Evolutionary conservation across 1,140 invertebrate genomes (phyloP), one percentile per base, ranked within the genome.

Genomic region (Fragariocoptes setiger): DNA sequence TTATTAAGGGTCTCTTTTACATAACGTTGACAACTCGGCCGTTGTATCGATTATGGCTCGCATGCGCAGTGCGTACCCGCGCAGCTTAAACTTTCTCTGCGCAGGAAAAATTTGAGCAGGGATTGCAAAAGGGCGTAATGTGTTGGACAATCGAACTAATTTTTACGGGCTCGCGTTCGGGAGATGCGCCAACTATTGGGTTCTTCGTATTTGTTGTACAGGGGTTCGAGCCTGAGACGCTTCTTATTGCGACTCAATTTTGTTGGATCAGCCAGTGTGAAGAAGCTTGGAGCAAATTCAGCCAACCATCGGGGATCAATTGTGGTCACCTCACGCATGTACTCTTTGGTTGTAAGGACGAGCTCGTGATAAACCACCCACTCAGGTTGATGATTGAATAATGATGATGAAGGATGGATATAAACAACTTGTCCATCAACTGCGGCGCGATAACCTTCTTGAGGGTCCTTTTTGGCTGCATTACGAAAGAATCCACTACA

Each of bases 301-400:
- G 97, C 86, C 18, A 99, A 61, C 92, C 92, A 99, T 59, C 92
- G 90, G 0, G 92, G 85, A 64, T 99, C 92, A 36, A 97, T 94
- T 0, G 85, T 82, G 0, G 86, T 97, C 1, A 95, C 86, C 60
- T 97, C 85, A 37, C 88, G 65, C 92, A 99, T 97, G 54, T 97
- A 99, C 58, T 97, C 92, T 53, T 99, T 97, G 0, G 92, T 97
- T 0, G 92, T 99, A 57, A 95, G 76, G 1, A 99, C 86, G 39
- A 99, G 57, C 58, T 99, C 90, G 54, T 99, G 86, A 55, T 97
- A 99, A 39, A 99, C 79, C 0, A 97, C 83, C 76, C 74, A 78
- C 62, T 97, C 88, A 0, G 90, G 92, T 57, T 97, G 86, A 44
- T 85, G 61, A 57, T 99, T 92, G 53, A 97, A 99, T 0, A 99